Base-by-base conservation (phyloP, 2,113 vertebrate genomes). In the Stictonetta naevosa region DNA sequence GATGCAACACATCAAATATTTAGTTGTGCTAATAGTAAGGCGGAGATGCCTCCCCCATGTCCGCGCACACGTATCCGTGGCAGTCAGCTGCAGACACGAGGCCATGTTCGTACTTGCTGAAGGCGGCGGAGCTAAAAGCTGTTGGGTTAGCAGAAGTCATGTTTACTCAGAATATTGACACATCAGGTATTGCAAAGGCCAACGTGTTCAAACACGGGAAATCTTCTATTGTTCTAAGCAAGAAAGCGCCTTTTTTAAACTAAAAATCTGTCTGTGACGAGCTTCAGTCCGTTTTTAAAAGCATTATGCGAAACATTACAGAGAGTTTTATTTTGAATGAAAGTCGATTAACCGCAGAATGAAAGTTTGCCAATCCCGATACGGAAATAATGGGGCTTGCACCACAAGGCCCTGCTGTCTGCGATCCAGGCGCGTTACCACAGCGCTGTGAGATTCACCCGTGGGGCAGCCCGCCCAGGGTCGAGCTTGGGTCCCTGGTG, bases 1-100 rank as follows among this genome's bases (percentile, higher is more conserved):
- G 86, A 91, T 0, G 74, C 83, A 95, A 95, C 48, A 86, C 60
- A 84, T 55, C 88, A 91, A 95, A 93, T 33, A 90, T 48, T 86
- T 68, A 72, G 13, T 31, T 7, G 36, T 55, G 72, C 67, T 31
- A 12, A 14, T 23, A 60, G 72, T 4, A 14, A 64, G 71, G 59
- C 17, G 53, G 66, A 72, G 63, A 73, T 17, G 29, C 26, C 78
- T 25, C 1, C 8, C 28, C 19, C 40, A 1, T 2, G 25, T 40
- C 77, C 66, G 38, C 18, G 25, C n/a, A 64, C 31, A 11, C 0
- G 2, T 26, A 25, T 19, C 55, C 21, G 56, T 64, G 40, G 62
- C 87, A 68, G 55, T 76, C 74, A 82, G 85, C 75, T 52, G 20
- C 4, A 2, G 8, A n/a, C 52, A 42, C 52, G 9, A 19, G 15